Evolutionary conservation across 92 coral and sea anemone species (phyloP).

Genomic region (Porites divaricata): DNA sequence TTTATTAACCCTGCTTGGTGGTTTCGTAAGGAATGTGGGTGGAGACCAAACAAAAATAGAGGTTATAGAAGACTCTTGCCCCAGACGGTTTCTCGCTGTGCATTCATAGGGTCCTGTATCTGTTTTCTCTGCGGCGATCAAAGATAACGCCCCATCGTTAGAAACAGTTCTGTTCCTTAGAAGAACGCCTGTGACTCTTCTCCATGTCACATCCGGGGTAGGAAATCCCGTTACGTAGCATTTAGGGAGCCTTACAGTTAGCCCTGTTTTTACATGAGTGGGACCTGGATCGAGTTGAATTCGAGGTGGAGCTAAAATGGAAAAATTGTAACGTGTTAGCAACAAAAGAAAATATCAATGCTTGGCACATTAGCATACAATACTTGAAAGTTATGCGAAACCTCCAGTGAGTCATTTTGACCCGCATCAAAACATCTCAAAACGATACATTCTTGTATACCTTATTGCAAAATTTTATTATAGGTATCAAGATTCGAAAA

Average conservation of each 20-base stretch:
- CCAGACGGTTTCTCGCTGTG: background rate
- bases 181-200: background rate
- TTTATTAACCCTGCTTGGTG: background rate
- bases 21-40: background rate
- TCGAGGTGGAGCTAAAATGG: conserved; percentile 16
- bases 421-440: too few relatives aligned
- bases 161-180: background rate
- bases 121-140: background rate
- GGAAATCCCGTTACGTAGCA: conserved; percentile 31
- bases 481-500: too few relatives aligned
- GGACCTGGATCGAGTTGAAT: conserved; percentile 16
- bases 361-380: too few relatives aligned
- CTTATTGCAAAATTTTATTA: too few relatives aligned
- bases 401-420: too few relatives aligned
- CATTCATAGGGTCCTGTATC: conserved; percentile 18
- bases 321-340: background rate
- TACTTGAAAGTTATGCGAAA: too few relatives aligned
- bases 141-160: background rate
- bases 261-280: background rate
- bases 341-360: too few relatives aligned
- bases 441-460: too few relatives aligned
- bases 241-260: conserved; percentile 1
- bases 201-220: conserved; percentile 4
- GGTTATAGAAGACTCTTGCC: background rate
- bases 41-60: background rate